A percentile compares a stretch with the other conserved stretches of the same genome.
Conservation (phyloP, 2,888 invertebrate species). For the Sarcophaga rosellei region DNA sequence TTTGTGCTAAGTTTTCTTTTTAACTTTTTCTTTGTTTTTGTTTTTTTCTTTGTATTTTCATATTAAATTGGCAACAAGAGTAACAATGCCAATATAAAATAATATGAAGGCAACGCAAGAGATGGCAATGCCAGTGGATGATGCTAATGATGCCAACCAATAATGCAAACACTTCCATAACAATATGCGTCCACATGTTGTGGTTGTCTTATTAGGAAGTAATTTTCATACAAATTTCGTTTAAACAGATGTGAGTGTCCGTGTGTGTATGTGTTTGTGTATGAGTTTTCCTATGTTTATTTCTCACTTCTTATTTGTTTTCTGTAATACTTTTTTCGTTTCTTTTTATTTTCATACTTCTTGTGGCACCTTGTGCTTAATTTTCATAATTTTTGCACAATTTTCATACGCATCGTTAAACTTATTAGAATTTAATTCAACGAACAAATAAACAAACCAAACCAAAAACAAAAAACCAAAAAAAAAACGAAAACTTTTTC, state of each 20-base stretch:
- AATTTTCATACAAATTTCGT: slow-evolving; percentile 46
- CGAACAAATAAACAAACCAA: slow-evolving; percentile 35
- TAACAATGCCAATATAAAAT: not conserved
- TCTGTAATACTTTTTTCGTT: slow-evolving; percentile 25
- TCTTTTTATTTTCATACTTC: slow-evolving; percentile 8
- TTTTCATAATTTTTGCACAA: slow-evolving; percentile 71
- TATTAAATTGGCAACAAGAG: not conserved
- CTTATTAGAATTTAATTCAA: slow-evolving; percentile 67
- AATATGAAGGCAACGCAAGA: not conserved
- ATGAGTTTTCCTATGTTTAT: not conserved
- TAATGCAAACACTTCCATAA: slow-evolving; percentile 35
- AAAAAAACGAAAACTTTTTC: not conserved
- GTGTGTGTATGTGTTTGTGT: not conserved
- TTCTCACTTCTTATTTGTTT: slow-evolving; percentile 6
- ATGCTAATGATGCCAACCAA: slow-evolving; percentile 27
- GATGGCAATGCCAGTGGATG: not conserved
- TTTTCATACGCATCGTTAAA: slow-evolving; percentile 69
- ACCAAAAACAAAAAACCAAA: not conserved
- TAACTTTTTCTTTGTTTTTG: not conserved
- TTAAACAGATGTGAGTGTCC: slow-evolving; percentile 53
- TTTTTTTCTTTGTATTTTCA: no score
- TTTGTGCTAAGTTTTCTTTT: not conserved
- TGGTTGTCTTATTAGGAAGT: slow-evolving; percentile 49
- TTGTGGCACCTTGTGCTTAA: slow-evolving; percentile 60
- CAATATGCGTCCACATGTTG: slow-evolving; percentile 66